Evolutionary conservation across 1,140 invertebrate genomes (phyloP), one percentile per base, ranked within the genome.

Genomic region (Platyscapa corneri): DNA sequence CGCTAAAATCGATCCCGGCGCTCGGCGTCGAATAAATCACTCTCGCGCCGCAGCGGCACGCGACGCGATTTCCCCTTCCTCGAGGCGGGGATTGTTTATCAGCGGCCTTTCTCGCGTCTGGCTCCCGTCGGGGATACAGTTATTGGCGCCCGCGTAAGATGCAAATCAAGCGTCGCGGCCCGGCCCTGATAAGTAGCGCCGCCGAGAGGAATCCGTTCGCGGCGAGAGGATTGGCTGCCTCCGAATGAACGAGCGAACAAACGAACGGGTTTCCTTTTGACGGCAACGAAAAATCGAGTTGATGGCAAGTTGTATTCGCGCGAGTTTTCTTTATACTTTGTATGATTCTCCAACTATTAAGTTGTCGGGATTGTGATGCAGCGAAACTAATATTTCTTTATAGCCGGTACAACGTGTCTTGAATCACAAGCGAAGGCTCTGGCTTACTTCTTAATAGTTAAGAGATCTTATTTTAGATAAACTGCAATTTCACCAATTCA

Each of bases 391-490:
- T 39, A 39, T 70, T 70, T 34, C 34, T 70, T 70, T 70, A 37
- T n/a, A 34, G 18, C 12, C 37, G 18, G 18, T 70, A 37, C 67
- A 39, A 18, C 32, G 34, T 23, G 67, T 39, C 37, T 37, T 72
- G 32, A 23, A 67, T 37, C 16, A 1, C 20, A 42, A 20, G 7
- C 39, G 18, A 20, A 39, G 34, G 10, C 67, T 74, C 70, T 37
- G 27, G 10, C 12, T 74, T 42, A n/a, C 7, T 74, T 42, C 14
- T 42, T 74, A 42, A 42, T 42, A 74, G 70, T 74, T n/a, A 12
- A 0, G 3, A 74, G 70, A 74, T 74, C 70, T 27, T 74, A 74
- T 74, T 74, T 42, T 42, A 74, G 70, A 74, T 74, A 42, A 42
- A 74, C n/a, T 34, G 27, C 37, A 42, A 74, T 74, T 74, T 74